Base-by-base conservation (phyloP, 2,797 vertebrate species). In the Sciurus carolinensis region DNA sequence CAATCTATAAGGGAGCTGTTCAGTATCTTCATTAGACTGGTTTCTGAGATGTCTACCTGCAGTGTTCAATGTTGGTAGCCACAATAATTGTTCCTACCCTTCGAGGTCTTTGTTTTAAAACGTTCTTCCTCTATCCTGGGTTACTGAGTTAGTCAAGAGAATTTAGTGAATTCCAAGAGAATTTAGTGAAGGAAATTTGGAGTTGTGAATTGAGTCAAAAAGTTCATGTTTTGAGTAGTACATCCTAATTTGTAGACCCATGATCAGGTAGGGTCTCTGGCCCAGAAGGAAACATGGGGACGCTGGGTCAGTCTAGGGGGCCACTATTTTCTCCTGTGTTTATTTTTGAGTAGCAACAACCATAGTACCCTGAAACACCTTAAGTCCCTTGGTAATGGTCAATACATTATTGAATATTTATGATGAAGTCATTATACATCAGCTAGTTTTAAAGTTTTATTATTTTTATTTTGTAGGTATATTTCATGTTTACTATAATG, bases 391-490 rank as follows among this genome's bases (percentile, higher is more conserved):
- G 3, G 3, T 18, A 59, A 26, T 2, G 44, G 47, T 7, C 22
- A 77, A 77, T 42, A 69, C 6, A 62, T 26, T 71, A 47, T 3
- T 42, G 5, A n/a, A 52, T 14, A 66, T n/a, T 36, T 79, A n/a
- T 12, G 39, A 50, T 50, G 7, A 7, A 44, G 17, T 47, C 30
- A 73, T 73, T 80, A 39, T 62, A 18, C 15, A 67, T 62, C 66
- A 69, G 42, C 2, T 28, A 75, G 59, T 11, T 80, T 69, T 86
- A 75, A 83, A 90, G 47, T 4, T 39, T 24, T 4, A 12, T 3
- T 39, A 26, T 69, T 90, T 64, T 95, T 54, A 82, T 39, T 87
- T 72, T 87, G 9, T 77, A 33, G 15, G 71, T 79, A 95, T 85
- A 4, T n/a, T 87, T 11, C 15, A 12, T 44, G 36, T 67, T 47